Evolutionary conservation across 1,140 invertebrate species (phyloP).

Genomic region (Tetramorium parvispinum): DNA sequence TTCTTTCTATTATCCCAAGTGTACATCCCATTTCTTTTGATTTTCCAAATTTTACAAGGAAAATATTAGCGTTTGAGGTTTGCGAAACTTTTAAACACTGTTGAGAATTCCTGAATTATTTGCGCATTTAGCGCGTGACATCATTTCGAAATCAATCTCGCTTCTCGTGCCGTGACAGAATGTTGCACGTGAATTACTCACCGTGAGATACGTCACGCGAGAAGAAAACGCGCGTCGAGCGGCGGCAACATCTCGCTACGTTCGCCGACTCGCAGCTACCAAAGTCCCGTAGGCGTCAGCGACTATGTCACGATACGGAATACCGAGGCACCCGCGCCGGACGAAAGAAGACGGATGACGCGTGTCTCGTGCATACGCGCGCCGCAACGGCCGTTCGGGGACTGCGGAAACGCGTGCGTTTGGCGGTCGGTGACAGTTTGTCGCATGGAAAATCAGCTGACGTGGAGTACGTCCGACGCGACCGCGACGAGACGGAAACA

Average conservation of each 20-base stretch:
- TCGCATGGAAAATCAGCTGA: constrained; percentile 42
- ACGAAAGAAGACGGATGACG: constrained; percentile 8
- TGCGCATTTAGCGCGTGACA: background rate
- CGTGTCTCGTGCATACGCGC: constrained; percentile 15
- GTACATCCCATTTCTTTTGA: background rate
- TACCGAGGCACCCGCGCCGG: background rate
- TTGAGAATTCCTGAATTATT: background rate
- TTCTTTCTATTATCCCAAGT: background rate
- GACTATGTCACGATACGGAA: background rate
- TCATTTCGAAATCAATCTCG: constrained; percentile 2
- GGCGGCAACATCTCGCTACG: constrained; percentile 5
- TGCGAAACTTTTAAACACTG: background rate
- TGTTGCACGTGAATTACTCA: constrained; percentile 24
- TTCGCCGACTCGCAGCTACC: background rate
- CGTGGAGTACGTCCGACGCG: background rate
- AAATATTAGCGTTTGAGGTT: background rate
- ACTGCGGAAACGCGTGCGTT: constrained; percentile 60
- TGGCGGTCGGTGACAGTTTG: constrained; percentile 24
- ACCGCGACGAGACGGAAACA: background rate
- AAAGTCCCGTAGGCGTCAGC: background rate
- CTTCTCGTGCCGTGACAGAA: background rate
- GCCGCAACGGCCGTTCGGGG: constrained; percentile 43
- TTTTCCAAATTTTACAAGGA: background rate
- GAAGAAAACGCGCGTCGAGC: constrained; percentile 5
- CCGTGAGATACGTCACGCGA: constrained; percentile 40